A percentile compares a stretch with the other conserved stretches of the same genome.
These are phyloP conservation scores for Stichopus horrens DNA, from an alignment of 53 echinoderm and acorn worm species.

Conservation along the genomic window DNA sequence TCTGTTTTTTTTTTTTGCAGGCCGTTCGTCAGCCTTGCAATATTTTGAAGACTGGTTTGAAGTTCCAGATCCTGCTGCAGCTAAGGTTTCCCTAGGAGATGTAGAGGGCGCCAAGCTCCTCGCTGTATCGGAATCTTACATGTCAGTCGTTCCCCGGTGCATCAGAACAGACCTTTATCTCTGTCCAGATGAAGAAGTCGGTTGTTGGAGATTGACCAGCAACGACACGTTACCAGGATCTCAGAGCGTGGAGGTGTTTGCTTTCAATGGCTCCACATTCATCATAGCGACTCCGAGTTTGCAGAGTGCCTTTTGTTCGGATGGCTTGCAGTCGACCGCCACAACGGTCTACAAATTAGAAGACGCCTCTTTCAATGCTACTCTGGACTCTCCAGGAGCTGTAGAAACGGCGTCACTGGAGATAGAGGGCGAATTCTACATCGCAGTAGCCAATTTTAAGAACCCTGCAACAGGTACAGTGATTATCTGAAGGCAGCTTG, in stretches of 20 bases:
- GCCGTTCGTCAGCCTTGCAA: background rate
- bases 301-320: slow-evolving; percentile 14
- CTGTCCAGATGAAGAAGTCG: background rate
- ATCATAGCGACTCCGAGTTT: slow-evolving; percentile 22
- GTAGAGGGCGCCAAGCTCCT: slow-evolving; percentile 11
- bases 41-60: slow-evolving; percentile 30
- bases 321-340: background rate
- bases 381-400: slow-evolving; percentile 10
- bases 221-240: slow-evolving; percentile 8
- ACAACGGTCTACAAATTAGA: slow-evolving; percentile 23
- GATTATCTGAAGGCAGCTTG: background rate
- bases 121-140: slow-evolving; percentile 13
- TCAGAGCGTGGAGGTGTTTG: slow-evolving; percentile 18
- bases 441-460: slow-evolving; percentile 24
- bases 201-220: background rate
- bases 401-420: background rate
- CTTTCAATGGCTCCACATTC: slow-evolving; percentile 28
- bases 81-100: background rate
- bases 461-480: slow-evolving; percentile 21
- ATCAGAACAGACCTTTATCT: slow-evolving; percentile 5
- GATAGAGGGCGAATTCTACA: slow-evolving; percentile 11
- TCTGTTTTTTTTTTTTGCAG: slow-evolving; percentile 23
- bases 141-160: slow-evolving; percentile 6
- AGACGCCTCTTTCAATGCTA: slow-evolving; percentile 12
- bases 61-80: background rate